Base-by-base conservation (phyloP, 2,797 vertebrate species). In the Gadopsis marmoratus region DNA sequence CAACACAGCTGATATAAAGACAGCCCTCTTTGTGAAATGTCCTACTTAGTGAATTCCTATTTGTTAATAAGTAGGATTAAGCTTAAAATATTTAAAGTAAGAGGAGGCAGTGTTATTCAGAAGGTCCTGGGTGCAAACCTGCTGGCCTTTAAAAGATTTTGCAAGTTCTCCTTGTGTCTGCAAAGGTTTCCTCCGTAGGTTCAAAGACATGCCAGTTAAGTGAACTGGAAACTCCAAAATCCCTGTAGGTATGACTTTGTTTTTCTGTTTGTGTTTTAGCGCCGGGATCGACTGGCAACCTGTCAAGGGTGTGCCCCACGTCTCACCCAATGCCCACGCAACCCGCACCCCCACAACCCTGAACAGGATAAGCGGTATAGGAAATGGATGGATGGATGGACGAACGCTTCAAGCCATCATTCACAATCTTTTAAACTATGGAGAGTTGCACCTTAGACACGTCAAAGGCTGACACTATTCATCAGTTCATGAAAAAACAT, bases 151-250 rank as follows among this genome's bases (percentile, higher is more conserved):
- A 29, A 75, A 77, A 62, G 2, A 73, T 41, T 71, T 70, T 78
- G 16, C 1, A 71, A 62, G 55, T 75, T 70, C 21, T 71, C 13
- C 65, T 39, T 33, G 23, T 68, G 51, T 83, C 74, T 78, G 72
- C 50, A 59, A 76, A 74, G 55, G 74, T 81, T 76, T 74, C 71
- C 55, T 75, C 53, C 16, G 41, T 4, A 53, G 76, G 50, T 78
- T 77, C 55, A 84, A 86, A 88, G 77, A 82, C 64, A 79, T 81
- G 74, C 58, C 55, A 81, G 85, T 74, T 78, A 84, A 76, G 79
- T 78, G 74, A 84, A 84, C 79, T 87, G 79, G 82, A 87, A 91
- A 86, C 70, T 74, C 43, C 26, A 65, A 86, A 89, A 84, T 86
- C 88, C 86, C 83, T 63, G 61, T 58, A 83, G 84, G 67, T 74